Conservation (phyloP, 2,888 invertebrate species). For the Caenorhabditis sp. region DNA sequence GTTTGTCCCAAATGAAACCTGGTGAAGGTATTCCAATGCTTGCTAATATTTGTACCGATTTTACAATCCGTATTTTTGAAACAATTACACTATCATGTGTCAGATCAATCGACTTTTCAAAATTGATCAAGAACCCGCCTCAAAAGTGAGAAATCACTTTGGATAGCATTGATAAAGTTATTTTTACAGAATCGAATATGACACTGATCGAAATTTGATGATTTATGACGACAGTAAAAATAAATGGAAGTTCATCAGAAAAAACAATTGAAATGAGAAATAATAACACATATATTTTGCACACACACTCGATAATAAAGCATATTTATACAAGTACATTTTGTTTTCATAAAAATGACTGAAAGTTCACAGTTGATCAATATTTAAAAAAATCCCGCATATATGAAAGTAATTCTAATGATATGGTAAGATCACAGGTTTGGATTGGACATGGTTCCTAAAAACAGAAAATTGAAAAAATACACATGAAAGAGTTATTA, state of each 20-base stretch:
- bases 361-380: background rate
- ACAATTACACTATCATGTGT: conserved; percentile 10
- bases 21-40: conserved; percentile 33
- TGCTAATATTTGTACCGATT: conserved; percentile 20
- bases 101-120: conserved; percentile 10
- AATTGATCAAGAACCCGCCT: background rate
- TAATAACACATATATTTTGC: too few species aligned
- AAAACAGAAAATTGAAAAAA: background rate
- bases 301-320: too few species aligned
- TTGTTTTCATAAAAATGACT: background rate
- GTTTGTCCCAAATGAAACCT: conserved; percentile 17
- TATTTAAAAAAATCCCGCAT: conserved; percentile 1
- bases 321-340: background rate
- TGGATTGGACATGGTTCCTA: background rate
- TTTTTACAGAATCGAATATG: conserved; percentile 3
- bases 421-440: conserved; percentile 2
- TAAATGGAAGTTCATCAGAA: conserved; percentile 1
- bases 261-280: background rate
- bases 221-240: background rate
- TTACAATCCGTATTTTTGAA: conserved; percentile 18
- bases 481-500: background rate
- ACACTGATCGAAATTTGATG: background rate
- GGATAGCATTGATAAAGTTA: background rate
- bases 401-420: background rate
- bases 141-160: background rate